Evolutionary conservation across 2,797 vertebrate species (phyloP).

Genomic region (Coreius guichenoti): DNA sequence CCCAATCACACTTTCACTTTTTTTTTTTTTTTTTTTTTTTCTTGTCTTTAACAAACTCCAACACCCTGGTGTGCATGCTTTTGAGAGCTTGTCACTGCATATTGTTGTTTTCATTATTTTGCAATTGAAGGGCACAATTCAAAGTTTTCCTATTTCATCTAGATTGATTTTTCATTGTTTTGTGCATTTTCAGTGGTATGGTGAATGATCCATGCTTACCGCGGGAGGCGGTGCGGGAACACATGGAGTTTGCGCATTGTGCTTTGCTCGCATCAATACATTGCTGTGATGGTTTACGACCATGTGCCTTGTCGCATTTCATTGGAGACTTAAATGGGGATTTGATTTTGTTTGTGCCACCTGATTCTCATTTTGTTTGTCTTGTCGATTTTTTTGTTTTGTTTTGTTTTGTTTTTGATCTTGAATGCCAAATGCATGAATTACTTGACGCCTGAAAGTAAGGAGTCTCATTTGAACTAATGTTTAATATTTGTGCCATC

Average conservation of each 20-base stretch:
- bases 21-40: not conserved
- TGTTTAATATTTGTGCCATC: slow-evolving; percentile 15
- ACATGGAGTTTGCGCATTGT: slow-evolving; percentile 54
- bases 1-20: slow-evolving; percentile 46
- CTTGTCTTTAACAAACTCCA: slow-evolving; percentile 36
- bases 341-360: slow-evolving; percentile 4
- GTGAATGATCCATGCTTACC: slow-evolving; percentile 28
- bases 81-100: slow-evolving; percentile 70
- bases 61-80: slow-evolving; percentile 55
- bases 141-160: slow-evolving; percentile 43
- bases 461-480: slow-evolving; percentile 30
- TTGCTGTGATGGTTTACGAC: slow-evolving; percentile 54
- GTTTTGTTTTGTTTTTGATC: slow-evolving; percentile 27
- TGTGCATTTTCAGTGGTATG: slow-evolving; percentile 42
- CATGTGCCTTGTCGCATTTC: slow-evolving; percentile 53
- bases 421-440: slow-evolving; percentile 40
- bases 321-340: slow-evolving; percentile 1
- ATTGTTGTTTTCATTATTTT: slow-evolving; percentile 68
- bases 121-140: slow-evolving; percentile 17
- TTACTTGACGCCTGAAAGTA: slow-evolving; percentile 13
- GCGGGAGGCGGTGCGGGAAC: not conserved
- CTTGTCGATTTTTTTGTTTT: not conserved
- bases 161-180: slow-evolving; percentile 49
- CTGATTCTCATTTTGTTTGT: slow-evolving; percentile 26
- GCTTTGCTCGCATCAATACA: slow-evolving; percentile 58